A percentile compares a stretch with the other conserved stretches of the same genome.
These are phyloP conservation scores for Lapara coniferarum DNA, from an alignment of 2,888 invertebrate species.

Conservation along the genomic window DNA sequence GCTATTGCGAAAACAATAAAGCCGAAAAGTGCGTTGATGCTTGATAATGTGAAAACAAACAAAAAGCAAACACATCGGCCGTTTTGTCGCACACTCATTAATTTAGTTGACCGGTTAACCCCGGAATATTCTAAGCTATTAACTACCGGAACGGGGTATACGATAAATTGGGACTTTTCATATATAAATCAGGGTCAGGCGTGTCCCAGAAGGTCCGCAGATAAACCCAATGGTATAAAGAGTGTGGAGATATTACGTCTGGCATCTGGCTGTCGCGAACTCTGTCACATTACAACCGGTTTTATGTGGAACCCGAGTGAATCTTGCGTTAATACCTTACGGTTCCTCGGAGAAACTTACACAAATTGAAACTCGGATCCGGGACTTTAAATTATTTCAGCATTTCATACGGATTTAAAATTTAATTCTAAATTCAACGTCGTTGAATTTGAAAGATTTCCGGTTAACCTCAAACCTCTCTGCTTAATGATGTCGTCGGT, in stretches of 20 bases:
- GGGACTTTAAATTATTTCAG: conserved; percentile 52
- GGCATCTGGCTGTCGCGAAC: conserved; percentile 65
- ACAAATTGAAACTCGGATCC: conserved; percentile 60
- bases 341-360: conserved; percentile 54
- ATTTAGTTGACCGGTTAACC: conserved; percentile 65
- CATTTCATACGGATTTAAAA: conserved; percentile 39
- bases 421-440: conserved; percentile 15
- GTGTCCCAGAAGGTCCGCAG: conserved; percentile 63
- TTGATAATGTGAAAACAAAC: conserved; percentile 41
- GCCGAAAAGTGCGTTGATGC: not conserved
- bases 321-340: conserved; percentile 51
- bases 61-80: conserved; percentile 53
- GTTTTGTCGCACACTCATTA: conserved; percentile 68
- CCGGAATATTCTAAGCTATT: conserved; percentile 69
- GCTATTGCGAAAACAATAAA: conserved; percentile 7
- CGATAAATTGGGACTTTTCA: conserved; percentile 72
- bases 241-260: conserved; percentile 60
- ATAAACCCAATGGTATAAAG: conserved; percentile 67
- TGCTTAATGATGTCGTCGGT: too few species aligned
- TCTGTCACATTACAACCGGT: conserved; percentile 68
- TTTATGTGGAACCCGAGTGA: conserved; percentile 56
- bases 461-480: conserved; percentile 9
- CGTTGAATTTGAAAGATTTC: conserved; percentile 1
- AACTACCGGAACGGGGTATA: conserved; percentile 63
- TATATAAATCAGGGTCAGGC: conserved; percentile 76